Percentiles rank a stretch among this genome's conserved stretches.
Evolutionary conservation across 2,797 vertebrate genomes (phyloP).

Genomic region (Morus bassanus): DNA sequence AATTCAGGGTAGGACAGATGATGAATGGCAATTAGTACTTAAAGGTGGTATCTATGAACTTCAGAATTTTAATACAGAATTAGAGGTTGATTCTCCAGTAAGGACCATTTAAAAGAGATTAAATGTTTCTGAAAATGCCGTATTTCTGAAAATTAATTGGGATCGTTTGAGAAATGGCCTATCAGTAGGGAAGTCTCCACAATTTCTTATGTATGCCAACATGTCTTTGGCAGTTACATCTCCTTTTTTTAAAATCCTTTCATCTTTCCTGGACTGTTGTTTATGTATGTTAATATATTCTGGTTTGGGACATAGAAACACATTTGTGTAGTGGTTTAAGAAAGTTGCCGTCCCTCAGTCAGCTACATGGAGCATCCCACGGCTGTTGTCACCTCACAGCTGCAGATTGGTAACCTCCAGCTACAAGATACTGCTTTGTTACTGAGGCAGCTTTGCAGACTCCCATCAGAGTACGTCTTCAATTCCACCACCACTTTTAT

Average conservation of each 20-base stretch:
- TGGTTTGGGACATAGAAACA: not conserved
- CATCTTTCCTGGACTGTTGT: not conserved
- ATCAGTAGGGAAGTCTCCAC: not conserved
- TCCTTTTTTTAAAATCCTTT: not conserved
- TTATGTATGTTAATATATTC: not conserved
- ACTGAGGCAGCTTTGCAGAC: not conserved
- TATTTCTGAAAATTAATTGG: not conserved
- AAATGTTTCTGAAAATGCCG: not conserved
- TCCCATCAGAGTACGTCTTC: fast-evolving
- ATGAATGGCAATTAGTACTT: not conserved
- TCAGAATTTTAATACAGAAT: not conserved
- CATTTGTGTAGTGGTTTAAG: not conserved
- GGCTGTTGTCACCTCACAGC: fast-evolving
- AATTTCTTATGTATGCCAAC: not conserved
- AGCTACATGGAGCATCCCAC: fast-evolving
- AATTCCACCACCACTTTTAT: not conserved
- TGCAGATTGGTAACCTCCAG: not conserved
- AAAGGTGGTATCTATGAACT: not conserved
- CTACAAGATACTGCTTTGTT: not conserved
- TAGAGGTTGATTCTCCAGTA: not conserved
- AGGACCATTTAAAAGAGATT: not conserved
- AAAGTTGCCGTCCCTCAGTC: fast-evolving
- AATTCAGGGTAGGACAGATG: not conserved
- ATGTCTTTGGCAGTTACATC: not conserved
- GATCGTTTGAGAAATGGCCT: not conserved